Evolutionary conservation across 1,140 invertebrate species (phyloP), one percentile per base, ranked within the genome.

Genomic region (Globodera rostochiensis): DNA sequence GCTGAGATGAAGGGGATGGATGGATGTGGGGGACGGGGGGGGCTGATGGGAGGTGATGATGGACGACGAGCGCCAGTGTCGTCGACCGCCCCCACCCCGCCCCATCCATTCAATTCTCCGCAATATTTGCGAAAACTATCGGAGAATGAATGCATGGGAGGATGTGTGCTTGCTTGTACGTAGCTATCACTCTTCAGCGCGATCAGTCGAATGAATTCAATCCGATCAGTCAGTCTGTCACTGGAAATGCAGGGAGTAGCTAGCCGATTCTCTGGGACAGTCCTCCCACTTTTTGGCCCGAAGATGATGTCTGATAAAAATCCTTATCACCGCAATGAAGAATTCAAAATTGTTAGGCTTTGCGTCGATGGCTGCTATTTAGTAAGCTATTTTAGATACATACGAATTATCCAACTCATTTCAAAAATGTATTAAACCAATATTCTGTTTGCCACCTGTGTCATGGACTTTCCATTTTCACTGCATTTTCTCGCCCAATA

Each of bases 111-210:
- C 57, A 64, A 64, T 64, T 64, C 57, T 64, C 57, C 57, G 57
- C 57, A 64, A 64, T 64, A 64, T 64, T 64, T 64, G 57, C 57
- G 13, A 19, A 64, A 64, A 64, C 57, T 64, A 64, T 64, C 57
- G 57, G 15, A 64, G 57, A 64, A 64, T 64, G 57, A 64, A 19
- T 13, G 57, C 57, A 19, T 64, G 57, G 57, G 57, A 64, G 11
- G 57, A 15, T 6, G 11, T 15, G 5, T 64, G 57, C 7, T 53
- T 21, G 57, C 57, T 64, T 64, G 57, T 64, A 64, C 57, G 19
- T 64, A 15, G 11, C 57, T 64, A 64, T 64, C 57, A 64, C 19
- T 64, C 15, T 64, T 19, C 57, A 64, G 57, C 57, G 57, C 57
- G 57, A 64, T 64, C 57, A 64, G 11, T 64, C 57, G 15, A 53